Conservation (phyloP, 2,113 vertebrate species). For the Anarrhichthys ocellatus region DNA sequence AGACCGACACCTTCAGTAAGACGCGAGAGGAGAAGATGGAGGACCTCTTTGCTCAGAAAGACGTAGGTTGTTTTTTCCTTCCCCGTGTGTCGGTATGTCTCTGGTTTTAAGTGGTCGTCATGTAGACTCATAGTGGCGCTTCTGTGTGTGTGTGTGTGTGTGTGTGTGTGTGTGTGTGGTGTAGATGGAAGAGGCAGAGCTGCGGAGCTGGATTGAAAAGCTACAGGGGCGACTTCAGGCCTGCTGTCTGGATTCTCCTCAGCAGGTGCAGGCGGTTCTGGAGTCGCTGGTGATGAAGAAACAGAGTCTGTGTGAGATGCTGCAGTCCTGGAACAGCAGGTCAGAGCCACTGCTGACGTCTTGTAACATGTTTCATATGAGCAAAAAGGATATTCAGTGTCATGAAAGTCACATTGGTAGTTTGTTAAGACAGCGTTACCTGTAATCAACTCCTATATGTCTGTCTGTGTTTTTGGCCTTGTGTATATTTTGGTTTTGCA, state of each 20-base stretch:
- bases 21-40: slow-evolving; percentile 99
- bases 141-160: background rate
- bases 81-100: background rate
- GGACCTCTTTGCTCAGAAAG: slow-evolving; percentile 98
- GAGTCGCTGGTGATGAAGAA: slow-evolving; percentile 97
- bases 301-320: slow-evolving; percentile 94
- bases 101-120: background rate
- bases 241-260: slow-evolving; percentile 87
- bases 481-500: background rate
- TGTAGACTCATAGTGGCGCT: background rate
- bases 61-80: slow-evolving; percentile 78
- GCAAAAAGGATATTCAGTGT: background rate
- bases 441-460: background rate
- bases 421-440: background rate
- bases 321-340: slow-evolving; percentile 97
- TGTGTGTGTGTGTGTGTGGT: background rate
- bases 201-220: slow-evolving; percentile 95
- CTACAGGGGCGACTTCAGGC: slow-evolving; percentile 90
- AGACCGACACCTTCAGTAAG: slow-evolving; percentile 98
- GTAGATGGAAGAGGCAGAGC: slow-evolving; percentile 97
- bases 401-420: too few relatives aligned
- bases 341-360: slow-evolving; percentile 46
- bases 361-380: too few relatives aligned
- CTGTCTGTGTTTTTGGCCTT: background rate
- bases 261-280: slow-evolving; percentile 90